Evolutionary conservation across 2,797 vertebrate genomes (phyloP), one percentile per base, ranked within the genome.

Genomic region (Discoglossus pictus): DNA sequence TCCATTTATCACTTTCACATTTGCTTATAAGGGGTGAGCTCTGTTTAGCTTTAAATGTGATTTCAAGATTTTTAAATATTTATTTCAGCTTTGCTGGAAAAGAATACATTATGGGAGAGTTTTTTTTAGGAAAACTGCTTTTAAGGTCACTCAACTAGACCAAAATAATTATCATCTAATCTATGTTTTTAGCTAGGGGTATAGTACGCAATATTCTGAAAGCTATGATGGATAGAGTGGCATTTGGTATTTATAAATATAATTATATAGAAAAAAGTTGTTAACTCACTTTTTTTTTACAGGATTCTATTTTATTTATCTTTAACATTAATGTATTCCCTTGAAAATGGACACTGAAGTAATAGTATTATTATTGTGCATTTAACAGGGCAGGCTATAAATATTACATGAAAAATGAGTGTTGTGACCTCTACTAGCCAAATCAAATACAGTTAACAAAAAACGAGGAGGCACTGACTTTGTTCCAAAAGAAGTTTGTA

Each of bases 1-100:
- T 91, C 87, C 85, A 93, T 95, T 91, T 86, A 89, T 94, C 91
- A 92, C 80, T 81, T 78, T 83, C 66, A 74, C 60, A 82, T 82
- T 88, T 74, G 82, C 80, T 87, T 80, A 82, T 39, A 73, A 74
- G 78, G 79, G 85, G 84, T 88, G 83, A 52, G 80, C 72, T 80
- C 79, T 83, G 83, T 76, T 17, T 20, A 18, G 0, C 73, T 75
- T 81, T 76, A 89, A 83, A 88, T 90, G 81, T 86, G 87, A 94
- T 93, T 92, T 90, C 88, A 87, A 85, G 75, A 68, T 74, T 74
- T 84, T 86, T 87, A 74, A 88, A 86, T 87, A 88, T 91, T 92
- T 74, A 85, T 89, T 82, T 74, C 64, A 55, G 40, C 43, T n/a
- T 31, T 46, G 34, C 42, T 39, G 58, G 39, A 69, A 55, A 61